A percentile compares a stretch with the other conserved stretches of the same genome.
phyloP scores from a whole-genome alignment of 2,888 invertebrate genomes.

The Macrosoma leucophasiata region DNA sequence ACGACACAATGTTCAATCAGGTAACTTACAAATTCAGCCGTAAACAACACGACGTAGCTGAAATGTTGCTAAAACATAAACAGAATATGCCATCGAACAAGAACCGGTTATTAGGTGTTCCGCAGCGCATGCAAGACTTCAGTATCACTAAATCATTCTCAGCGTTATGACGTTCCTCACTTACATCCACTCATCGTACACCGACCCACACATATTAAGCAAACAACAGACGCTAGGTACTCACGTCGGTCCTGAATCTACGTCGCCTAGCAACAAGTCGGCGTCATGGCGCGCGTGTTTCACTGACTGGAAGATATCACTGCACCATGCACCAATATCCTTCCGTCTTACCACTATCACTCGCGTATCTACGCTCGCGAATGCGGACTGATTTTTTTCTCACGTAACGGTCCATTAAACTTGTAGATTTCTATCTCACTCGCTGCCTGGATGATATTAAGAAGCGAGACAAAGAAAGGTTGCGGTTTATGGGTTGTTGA shows the following conservation, averaged over 20 bases:
- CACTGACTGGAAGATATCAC: constrained; percentile 29
- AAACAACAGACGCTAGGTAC: constrained; percentile 25
- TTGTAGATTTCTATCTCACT: constrained; percentile 74
- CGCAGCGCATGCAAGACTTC: constrained; percentile 17
- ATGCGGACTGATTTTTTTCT: constrained; percentile 76
- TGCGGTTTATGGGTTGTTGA: constrained; percentile 76
- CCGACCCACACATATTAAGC: neutral
- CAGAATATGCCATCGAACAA: constrained; percentile 11
- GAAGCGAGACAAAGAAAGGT: constrained; percentile 75
- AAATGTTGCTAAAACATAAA: too few species aligned
- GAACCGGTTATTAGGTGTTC: constrained; percentile 23
- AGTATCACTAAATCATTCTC: constrained; percentile 33
- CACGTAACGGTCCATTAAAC: constrained; percentile 75
- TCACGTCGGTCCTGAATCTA: constrained; percentile 36
- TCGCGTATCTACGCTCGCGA: constrained; percentile 73
- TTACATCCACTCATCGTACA: neutral
- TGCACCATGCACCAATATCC: constrained; percentile 56
- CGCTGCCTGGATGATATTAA: constrained; percentile 53
- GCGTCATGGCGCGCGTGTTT: constrained; percentile 43
- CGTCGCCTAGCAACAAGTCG: constrained; percentile 48
- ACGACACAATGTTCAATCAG: too few species aligned
- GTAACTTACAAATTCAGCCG: too few species aligned
- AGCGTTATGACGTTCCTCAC: constrained; percentile 30
- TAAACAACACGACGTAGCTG: too few species aligned
- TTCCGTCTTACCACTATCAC: constrained; percentile 71